Percentiles rank a stretch among this genome's conserved stretches.
Conservation (phyloP, 2,888 invertebrate species). For the Timandra comae region DNA sequence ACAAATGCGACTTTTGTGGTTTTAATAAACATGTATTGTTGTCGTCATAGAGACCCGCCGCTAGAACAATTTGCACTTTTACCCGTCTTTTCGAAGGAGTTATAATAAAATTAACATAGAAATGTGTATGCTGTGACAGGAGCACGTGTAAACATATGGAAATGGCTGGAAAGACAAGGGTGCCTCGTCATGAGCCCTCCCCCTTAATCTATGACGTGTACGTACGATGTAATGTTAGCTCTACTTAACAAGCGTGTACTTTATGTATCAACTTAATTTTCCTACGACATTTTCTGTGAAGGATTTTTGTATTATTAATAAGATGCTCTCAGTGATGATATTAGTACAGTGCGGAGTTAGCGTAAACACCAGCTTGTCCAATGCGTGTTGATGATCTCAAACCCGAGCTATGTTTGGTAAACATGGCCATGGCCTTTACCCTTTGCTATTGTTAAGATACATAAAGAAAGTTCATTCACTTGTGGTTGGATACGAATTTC, state of each 20-base stretch:
- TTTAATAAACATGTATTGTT: slow-evolving; percentile 38
- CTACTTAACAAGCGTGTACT: slow-evolving; percentile 8
- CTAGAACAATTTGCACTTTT: slow-evolving; percentile 56
- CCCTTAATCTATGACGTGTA: slow-evolving; percentile 14
- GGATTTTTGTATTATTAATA: too few species aligned
- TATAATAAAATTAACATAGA: slow-evolving; percentile 63
- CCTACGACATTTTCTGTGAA: too few species aligned
- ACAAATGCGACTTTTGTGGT: slow-evolving; percentile 49
- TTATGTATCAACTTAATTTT: too few species aligned
- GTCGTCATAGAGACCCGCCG: slow-evolving; percentile 32
- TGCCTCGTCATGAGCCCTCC: slow-evolving; percentile 14
- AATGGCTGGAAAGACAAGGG: slow-evolving; percentile 24
- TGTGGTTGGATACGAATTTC: too few species aligned
- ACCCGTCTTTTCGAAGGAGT: slow-evolving; percentile 55
- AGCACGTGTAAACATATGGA: slow-evolving; percentile 30
- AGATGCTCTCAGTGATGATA: too few species aligned
- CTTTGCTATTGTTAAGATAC: too few species aligned
- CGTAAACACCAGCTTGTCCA: too few species aligned
- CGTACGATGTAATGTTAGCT: slow-evolving; percentile 8
- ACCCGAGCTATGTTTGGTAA: too few species aligned
- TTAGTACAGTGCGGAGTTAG: too few species aligned
- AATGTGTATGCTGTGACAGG: slow-evolving; percentile 40
- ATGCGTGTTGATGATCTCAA: too few species aligned
- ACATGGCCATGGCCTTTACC: too few species aligned
- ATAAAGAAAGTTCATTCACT: too few species aligned